Conservation (phyloP, 2,113 vertebrate genomes). For the Laterallus jamaicensis region DNA sequence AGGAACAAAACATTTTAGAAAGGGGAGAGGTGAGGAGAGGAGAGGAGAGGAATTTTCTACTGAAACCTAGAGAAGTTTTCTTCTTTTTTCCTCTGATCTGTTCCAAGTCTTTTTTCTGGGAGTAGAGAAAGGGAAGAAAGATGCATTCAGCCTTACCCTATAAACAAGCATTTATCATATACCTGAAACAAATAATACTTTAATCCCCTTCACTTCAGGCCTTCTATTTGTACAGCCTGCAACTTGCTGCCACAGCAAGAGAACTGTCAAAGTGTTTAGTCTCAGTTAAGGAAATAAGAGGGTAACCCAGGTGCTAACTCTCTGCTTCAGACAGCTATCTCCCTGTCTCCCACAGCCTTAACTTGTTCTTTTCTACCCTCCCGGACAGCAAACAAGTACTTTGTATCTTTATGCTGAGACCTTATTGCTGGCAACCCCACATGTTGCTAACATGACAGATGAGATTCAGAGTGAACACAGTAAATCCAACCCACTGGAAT, state of each 20-base stretch:
- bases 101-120: background rate
- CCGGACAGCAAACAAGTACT: background rate
- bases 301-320: background rate
- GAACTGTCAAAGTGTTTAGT: conserved; percentile 62
- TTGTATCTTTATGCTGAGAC: background rate
- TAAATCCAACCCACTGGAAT: background rate
- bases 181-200: conserved; percentile 57
- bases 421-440: background rate
- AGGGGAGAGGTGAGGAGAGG: too few relatives aligned
- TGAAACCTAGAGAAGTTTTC: background rate
- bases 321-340: background rate
- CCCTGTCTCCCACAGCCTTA: background rate
- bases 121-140: background rate
- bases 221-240: conserved; percentile 41
- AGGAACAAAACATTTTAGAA: background rate
- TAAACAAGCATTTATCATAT: conserved; percentile 21
- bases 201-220: background rate
- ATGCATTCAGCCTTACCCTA: background rate
- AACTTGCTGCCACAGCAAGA: conserved; percentile 54
- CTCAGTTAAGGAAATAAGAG: conserved; percentile 5
- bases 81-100: background rate
- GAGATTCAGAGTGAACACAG: conserved; percentile 19
- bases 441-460: background rate
- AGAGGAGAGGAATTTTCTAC: background rate
- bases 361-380: background rate